Conservation (phyloP, 2,797 vertebrate genomes). For the Thaleichthys pacificus region DNA sequence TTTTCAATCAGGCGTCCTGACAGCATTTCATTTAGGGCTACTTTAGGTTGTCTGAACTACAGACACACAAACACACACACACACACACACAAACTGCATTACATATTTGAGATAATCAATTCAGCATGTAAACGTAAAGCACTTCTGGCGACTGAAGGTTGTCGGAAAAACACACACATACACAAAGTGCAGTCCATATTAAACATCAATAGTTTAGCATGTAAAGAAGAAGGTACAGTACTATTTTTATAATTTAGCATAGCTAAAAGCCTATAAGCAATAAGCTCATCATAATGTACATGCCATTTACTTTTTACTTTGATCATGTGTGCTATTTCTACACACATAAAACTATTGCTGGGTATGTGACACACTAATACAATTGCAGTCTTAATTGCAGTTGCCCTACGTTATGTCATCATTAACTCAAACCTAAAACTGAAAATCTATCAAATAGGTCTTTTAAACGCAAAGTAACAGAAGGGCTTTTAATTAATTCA, state of each 20-base stretch:
- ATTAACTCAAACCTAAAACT: neutral
- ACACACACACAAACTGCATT: neutral
- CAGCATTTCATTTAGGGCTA: conserved; percentile 43
- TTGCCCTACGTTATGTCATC: neutral
- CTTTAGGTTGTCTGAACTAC: conserved; percentile 37
- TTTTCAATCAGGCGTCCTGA: conserved; percentile 51
- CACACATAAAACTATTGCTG: conserved; percentile 21
- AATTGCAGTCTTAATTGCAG: conserved; percentile 2
- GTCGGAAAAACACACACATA: no score
- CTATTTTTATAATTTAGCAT: neutral
- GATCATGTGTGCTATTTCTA: conserved; percentile 1
- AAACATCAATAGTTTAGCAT: no score
- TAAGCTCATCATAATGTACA: neutral
- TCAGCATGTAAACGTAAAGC: neutral
- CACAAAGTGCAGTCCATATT: no score
- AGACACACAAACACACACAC: conserved; percentile 3
- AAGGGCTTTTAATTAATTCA: conserved; percentile 18
- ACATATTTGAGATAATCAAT: neutral
- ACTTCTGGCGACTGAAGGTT: neutral
- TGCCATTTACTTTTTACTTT: conserved; percentile 6
- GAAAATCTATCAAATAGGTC: conserved; percentile 16
- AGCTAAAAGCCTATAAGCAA: neutral
- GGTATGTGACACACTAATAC: conserved; percentile 15
- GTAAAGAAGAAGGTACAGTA: no score
- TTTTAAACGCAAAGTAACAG: conserved; percentile 5